Conservation (phyloP, 2,888 invertebrate genomes). For the Anoplius nigerrimus region DNA sequence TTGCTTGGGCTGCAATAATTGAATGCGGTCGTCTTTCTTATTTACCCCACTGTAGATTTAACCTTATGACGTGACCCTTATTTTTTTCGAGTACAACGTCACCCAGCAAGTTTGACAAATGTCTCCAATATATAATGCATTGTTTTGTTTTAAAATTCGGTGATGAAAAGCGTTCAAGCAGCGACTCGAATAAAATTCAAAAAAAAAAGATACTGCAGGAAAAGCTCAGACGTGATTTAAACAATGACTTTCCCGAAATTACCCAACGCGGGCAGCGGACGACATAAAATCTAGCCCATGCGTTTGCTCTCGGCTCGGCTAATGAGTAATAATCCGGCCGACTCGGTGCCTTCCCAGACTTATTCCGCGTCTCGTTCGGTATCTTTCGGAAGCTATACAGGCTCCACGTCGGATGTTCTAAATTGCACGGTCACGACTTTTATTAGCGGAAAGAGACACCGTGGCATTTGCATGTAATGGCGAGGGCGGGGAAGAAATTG, state of each 20-base stretch:
- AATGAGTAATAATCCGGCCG: slow-evolving; percentile 53
- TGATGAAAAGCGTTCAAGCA: too few species aligned
- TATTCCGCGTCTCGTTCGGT: slow-evolving; percentile 41
- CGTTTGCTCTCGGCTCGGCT: slow-evolving; percentile 26
- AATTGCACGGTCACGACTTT: slow-evolving; percentile 66
- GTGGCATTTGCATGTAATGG: slow-evolving; percentile 73
- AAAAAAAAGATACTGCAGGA: too few species aligned
- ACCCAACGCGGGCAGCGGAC: slow-evolving; percentile 18
- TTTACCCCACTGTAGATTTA: too few species aligned
- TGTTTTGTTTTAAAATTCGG: too few species aligned
- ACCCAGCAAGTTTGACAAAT: too few species aligned
- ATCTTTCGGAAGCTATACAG: slow-evolving; percentile 51
- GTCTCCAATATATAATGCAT: too few species aligned
- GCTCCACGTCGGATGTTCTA: slow-evolving; percentile 61
- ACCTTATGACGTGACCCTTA: too few species aligned
- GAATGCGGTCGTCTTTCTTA: too few species aligned
- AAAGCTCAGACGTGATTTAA: slow-evolving; percentile 21
- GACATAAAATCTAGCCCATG: slow-evolving; percentile 33
- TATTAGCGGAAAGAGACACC: slow-evolving; percentile 70
- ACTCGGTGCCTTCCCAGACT: slow-evolving; percentile 32
- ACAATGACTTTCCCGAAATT: slow-evolving; percentile 29
- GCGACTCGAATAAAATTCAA: too few species aligned
- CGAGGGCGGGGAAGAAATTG: slow-evolving; percentile 46
- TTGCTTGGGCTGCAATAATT: too few species aligned
- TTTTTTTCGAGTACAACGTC: too few species aligned